phyloP scores from a whole-genome alignment of 2,797 vertebrate genomes.

The Erpetoichthys calabaricus region DNA sequence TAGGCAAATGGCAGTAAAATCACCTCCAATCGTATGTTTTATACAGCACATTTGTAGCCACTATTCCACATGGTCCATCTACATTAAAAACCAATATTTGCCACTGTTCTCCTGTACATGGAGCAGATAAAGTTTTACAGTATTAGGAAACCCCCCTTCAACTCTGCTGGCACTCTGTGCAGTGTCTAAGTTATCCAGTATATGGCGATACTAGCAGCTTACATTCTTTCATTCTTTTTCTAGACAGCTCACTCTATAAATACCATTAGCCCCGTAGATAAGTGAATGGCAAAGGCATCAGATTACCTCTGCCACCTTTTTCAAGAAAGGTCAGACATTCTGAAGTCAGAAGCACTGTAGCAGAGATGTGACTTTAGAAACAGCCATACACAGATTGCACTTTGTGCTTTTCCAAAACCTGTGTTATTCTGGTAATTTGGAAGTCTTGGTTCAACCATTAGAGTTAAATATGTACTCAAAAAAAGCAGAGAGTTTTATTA shows the following conservation, averaged over 20 bases:
- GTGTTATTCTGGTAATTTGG: not conserved
- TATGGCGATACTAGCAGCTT: not conserved
- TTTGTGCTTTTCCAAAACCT: not conserved
- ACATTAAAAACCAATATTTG: too few relatives aligned
- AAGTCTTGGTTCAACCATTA: too few relatives aligned
- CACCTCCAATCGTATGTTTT: too few relatives aligned
- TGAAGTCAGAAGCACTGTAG: slow-evolving; percentile 14
- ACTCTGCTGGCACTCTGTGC: too few relatives aligned
- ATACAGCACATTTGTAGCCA: too few relatives aligned
- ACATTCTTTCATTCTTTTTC: slow-evolving; percentile 18
- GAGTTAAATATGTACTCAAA: too few relatives aligned
- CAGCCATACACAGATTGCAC: not conserved
- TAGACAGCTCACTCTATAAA: slow-evolving; percentile 38
- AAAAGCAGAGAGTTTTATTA: too few relatives aligned
- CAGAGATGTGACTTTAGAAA: not conserved
- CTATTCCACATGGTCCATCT: too few relatives aligned
- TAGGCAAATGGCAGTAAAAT: too few relatives aligned
- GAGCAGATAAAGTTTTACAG: too few relatives aligned
- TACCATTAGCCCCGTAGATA: slow-evolving; percentile 29
- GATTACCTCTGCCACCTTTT: slow-evolving; percentile 58
- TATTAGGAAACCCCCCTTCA: too few relatives aligned
- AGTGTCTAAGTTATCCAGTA: not conserved
- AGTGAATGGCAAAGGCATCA: slow-evolving; percentile 34
- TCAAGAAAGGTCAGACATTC: slow-evolving; percentile 44
- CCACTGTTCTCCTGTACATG: too few relatives aligned